phyloP scores from a whole-genome alignment of 2,113 vertebrate species.

The Melanocharis versteri region DNA sequence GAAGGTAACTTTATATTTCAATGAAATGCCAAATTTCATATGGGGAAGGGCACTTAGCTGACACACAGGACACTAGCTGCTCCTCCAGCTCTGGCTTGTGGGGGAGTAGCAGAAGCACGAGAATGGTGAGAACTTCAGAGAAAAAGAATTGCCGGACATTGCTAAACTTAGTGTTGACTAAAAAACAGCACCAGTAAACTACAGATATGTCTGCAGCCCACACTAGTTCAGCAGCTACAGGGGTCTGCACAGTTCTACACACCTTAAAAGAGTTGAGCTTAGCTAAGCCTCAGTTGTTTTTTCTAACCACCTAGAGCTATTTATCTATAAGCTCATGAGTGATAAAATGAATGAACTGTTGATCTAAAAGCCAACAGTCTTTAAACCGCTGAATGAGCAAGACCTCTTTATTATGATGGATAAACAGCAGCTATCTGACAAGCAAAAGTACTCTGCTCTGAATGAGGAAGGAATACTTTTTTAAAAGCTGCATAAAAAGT shows the following conservation, averaged over 20 bases:
- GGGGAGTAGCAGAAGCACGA: fast-evolving
- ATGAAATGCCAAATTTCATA: neutral
- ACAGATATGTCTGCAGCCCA: neutral
- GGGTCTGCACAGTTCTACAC: neutral
- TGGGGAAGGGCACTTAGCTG: neutral
- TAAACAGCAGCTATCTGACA: neutral
- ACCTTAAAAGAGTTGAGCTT: neutral
- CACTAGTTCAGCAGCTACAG: neutral
- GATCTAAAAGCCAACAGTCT: neutral
- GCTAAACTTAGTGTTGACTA: neutral
- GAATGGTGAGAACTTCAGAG: neutral
- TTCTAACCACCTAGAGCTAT: neutral
- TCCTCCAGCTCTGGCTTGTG: neutral
- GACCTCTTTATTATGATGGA: neutral
- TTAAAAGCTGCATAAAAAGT: neutral
- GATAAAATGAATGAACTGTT: neutral
- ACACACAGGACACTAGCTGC: neutral
- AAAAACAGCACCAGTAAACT: neutral
- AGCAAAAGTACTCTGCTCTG: neutral
- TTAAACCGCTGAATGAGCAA: neutral
- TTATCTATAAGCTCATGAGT: neutral
- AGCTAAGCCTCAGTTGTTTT: neutral
- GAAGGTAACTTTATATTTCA: neutral
- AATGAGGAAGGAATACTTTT: neutral
- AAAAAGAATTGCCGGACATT: neutral